These are phyloP conservation scores for Apis laboriosa DNA, from an alignment of 1,140 invertebrate genomes.

Conservation along the genomic window DNA sequence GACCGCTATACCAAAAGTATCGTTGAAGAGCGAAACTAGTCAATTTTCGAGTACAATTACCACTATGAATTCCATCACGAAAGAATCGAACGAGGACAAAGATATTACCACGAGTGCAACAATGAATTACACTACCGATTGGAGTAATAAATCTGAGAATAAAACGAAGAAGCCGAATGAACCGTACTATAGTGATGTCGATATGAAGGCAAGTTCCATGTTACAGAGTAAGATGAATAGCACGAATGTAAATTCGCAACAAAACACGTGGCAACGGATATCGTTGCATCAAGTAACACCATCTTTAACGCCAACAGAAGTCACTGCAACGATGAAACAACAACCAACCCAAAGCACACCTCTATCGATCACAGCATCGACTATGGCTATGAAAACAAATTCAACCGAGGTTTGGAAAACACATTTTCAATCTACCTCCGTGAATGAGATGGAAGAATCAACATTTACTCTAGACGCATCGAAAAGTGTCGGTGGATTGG, in stretches of 20 bases:
- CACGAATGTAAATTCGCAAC: not conserved
- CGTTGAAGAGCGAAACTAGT: not conserved
- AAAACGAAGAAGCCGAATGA: not conserved
- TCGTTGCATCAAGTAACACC: not conserved
- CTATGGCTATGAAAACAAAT: not conserved
- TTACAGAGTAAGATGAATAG: not conserved
- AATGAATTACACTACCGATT: not conserved
- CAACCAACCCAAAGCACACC: not conserved
- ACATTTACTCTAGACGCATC: slow-evolving; percentile 7
- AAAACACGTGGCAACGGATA: slow-evolving; percentile 22
- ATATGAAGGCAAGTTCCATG: not conserved
- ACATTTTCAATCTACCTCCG: not conserved
- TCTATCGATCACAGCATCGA: not conserved
- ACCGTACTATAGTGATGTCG: too few species aligned
- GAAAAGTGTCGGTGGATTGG: slow-evolving; percentile 82
- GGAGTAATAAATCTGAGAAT: too few species aligned
- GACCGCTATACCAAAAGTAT: not conserved
- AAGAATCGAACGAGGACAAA: not conserved
- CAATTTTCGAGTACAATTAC: not conserved
- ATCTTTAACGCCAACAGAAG: not conserved
- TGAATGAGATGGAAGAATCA: not conserved
- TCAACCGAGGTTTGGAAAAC: not conserved
- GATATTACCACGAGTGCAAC: not conserved
- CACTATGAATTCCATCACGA: not conserved
- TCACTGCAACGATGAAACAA: not conserved